phyloP scores from a whole-genome alignment of 1,140 invertebrate genomes.

The Sycophaga agraensis region DNA sequence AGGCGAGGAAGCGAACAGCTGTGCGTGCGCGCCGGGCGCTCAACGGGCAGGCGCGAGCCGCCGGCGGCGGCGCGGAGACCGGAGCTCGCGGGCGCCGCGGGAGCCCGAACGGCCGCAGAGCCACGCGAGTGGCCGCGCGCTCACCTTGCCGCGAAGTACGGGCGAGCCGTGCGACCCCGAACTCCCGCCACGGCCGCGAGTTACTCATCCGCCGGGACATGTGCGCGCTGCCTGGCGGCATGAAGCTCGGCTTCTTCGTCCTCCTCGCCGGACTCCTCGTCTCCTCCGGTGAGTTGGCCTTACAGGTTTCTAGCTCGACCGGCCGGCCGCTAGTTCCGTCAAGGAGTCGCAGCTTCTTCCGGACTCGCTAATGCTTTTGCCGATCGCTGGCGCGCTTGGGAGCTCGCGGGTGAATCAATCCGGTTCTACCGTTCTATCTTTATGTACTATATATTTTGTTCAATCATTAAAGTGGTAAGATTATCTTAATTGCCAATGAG shows the following conservation, averaged over 20 bases:
- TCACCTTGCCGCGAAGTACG: neutral
- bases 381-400: too few species aligned
- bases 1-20: neutral
- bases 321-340: too few species aligned
- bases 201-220: too few species aligned
- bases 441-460: too few species aligned
- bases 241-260: neutral
- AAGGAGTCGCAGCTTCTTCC: too few species aligned
- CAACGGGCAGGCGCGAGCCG: constrained; percentile 18
- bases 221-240: neutral
- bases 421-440: too few species aligned
- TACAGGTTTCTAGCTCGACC: too few species aligned
- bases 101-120: neutral
- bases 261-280: neutral
- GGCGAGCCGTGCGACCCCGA: neutral
- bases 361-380: too few species aligned
- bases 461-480: too few species aligned
- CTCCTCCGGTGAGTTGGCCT: constrained; percentile 7
- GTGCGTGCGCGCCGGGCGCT: neutral
- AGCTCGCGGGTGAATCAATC: too few species aligned
- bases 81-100: neutral
- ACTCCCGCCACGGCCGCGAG: too few species aligned
- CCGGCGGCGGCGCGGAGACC: neutral
- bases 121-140: constrained; percentile 26
- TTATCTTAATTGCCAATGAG: too few species aligned